A percentile compares a stretch with the other conserved stretches of the same genome.
Evolutionary conservation across 1,140 invertebrate genomes (phyloP).

Genomic region (Dufourea novaeangliae): DNA sequence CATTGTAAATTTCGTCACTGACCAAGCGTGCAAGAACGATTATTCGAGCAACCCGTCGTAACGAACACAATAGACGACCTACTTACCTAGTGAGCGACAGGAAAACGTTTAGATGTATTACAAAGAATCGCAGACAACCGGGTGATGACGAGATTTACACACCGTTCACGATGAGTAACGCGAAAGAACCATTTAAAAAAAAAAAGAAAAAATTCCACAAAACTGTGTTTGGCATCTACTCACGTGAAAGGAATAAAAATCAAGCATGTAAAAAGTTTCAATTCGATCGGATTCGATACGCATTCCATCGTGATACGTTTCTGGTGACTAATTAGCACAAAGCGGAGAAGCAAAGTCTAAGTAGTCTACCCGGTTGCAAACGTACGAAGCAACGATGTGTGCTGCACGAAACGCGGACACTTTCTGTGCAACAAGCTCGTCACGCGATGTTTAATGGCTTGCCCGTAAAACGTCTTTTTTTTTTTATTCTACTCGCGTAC

Average conservation of each 20-base stretch:
- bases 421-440: slow-evolving; percentile 24
- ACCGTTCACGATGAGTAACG: background rate
- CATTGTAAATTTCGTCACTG: background rate
- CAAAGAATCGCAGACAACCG: background rate
- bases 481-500: background rate
- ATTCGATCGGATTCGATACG: background rate
- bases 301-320: background rate
- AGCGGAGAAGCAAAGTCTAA: background rate
- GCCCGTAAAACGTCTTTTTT: background rate
- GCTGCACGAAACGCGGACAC: slow-evolving; percentile 1
- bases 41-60: background rate
- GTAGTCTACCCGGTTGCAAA: background rate
- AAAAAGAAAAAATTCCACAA: too few species aligned
- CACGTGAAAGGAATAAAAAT: too few species aligned
- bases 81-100: slow-evolving; percentile 13
- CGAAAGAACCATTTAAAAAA: background rate
- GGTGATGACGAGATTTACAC: background rate
- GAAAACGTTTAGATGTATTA: background rate
- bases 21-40: background rate
- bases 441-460: slow-evolving; percentile 42
- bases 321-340: background rate
- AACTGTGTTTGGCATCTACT: too few species aligned
- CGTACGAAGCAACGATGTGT: background rate
- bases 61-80: slow-evolving; percentile 35
- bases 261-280: too few species aligned